Conservation (phyloP, 2,888 invertebrate genomes). For the Lepas anatifera region DNA sequence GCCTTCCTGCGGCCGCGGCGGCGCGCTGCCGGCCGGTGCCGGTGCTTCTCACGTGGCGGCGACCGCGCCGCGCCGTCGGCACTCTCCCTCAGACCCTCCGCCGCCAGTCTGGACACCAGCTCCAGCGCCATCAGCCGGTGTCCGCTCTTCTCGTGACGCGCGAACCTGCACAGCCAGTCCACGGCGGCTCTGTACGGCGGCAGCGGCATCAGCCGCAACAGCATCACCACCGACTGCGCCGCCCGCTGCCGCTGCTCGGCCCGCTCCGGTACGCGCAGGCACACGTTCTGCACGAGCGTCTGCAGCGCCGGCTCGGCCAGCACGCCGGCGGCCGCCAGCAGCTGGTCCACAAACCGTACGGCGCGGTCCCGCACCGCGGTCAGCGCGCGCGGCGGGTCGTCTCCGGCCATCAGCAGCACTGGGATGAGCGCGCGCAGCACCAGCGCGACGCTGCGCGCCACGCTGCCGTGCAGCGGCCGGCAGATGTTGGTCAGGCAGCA, state of each 20-base stretch:
- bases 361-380: conserved; percentile 25
- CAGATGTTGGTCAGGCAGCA: conserved; percentile 34
- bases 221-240: conserved; percentile 32
- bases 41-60: no score
- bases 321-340: conserved; percentile 28
- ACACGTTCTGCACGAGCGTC: conserved; percentile 37
- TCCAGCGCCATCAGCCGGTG: conserved; percentile 41
- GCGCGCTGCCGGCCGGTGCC: neutral
- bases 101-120: conserved; percentile 37
- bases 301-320: conserved; percentile 29
- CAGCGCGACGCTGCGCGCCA: conserved; percentile 19
- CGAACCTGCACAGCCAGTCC: conserved; percentile 34
- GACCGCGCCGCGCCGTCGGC: neutral
- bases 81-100: conserved; percentile 5
- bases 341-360: conserved; percentile 24
- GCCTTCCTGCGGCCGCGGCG: conserved; percentile 5
- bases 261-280: conserved; percentile 36
- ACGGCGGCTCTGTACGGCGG: conserved; percentile 32
- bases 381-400: conserved; percentile 23
- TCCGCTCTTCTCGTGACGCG: conserved; percentile 36
- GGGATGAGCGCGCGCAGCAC: conserved; percentile 25
- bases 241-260: conserved; percentile 36
- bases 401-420: conserved; percentile 25
- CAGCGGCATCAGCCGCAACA: conserved; percentile 31
- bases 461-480: conserved; percentile 35